phyloP scores from a whole-genome alignment of 35 echinoderm and acorn worm genomes.

The Holothuria glaberrima region DNA sequence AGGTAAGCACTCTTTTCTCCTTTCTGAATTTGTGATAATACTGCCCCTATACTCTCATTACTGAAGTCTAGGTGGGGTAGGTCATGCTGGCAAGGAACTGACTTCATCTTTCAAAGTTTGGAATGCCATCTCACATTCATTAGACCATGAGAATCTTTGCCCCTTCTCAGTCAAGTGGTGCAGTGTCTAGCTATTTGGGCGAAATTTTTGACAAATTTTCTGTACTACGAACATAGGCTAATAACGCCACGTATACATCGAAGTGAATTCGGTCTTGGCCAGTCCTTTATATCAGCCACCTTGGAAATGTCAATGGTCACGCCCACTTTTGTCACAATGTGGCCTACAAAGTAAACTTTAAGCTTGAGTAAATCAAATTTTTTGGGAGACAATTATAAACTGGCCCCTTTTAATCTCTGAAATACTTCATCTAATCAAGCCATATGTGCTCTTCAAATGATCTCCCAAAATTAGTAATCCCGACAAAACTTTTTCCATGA shows the following conservation, averaged over 20 bases:
- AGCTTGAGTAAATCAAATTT: slow-evolving; percentile 44
- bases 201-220: slow-evolving; percentile 65
- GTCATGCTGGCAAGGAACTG: not conserved
- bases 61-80: not conserved
- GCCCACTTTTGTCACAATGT: slow-evolving; percentile 35
- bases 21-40: slow-evolving; percentile 21
- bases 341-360: slow-evolving; percentile 44
- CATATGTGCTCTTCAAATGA: slow-evolving; percentile 22
- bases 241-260: slow-evolving; percentile 63
- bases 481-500: not conserved
- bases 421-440: slow-evolving; percentile 51
- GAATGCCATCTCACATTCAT: slow-evolving; percentile 23
- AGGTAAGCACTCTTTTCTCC: slow-evolving; percentile 50
- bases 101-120: not conserved
- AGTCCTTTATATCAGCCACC: slow-evolving; percentile 31
- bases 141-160: slow-evolving; percentile 19
- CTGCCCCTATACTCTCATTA: not conserved
- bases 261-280: slow-evolving; percentile 51
- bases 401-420: slow-evolving; percentile 23
- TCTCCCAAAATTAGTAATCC: not conserved
- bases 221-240: slow-evolving; percentile 63
- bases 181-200: slow-evolving; percentile 25
- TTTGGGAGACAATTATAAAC: slow-evolving; percentile 29
- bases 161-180: slow-evolving; percentile 41
- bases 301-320: slow-evolving; percentile 51